Evolutionary conservation across 2,113 vertebrate species (phyloP), one percentile per base, ranked within the genome.

Genomic region (Zosterops hypoxanthus): DNA sequence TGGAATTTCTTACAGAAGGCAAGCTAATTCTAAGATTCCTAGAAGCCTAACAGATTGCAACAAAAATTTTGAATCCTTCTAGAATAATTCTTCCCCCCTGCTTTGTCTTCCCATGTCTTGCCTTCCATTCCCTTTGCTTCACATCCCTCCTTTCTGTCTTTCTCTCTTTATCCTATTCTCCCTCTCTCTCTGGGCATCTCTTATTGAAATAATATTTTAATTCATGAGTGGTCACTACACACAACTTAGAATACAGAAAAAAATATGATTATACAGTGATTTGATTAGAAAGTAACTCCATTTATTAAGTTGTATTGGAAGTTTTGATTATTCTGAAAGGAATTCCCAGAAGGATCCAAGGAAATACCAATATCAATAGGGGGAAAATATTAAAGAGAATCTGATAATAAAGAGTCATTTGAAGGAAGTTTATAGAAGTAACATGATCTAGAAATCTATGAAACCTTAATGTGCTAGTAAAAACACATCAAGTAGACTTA

Each of bases 21-120:
- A 96, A 95, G 72, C 44, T 80, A 95, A 96, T 95, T 88, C 84
- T 81, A 94, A 77, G 24, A 31, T 95, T 88, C 64, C 79, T 97
- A 82, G 90, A 92, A 88, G 73, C 28, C 39, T 75, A 57, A 10
- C 2, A 65, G 23, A 33, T 47, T 95, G 72, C 22, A 42, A 77
- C 26, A 59, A 68, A 76, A 59, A 9, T 31, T 52, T 50, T 20
- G 20, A 31, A 52, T 86, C 14, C 21, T 50, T 59, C 63, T 50
- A 12, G 26, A 68, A 33, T 68, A 28, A 19, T 64, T 92, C 65
- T 52, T 80, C 44, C 39, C 23, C 14, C 6, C 34, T 15, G 6
- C 16, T 25, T 66, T 16, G 5, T 20, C 28, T 57, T 14, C 7
- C 21, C 9, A 11, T 15, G 6, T 18, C 16, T 5, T 22, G 5